Percentiles rank a stretch among this genome's conserved stretches.
phyloP scores from a whole-genome alignment of 2,113 vertebrate genomes.

The Microcebus lehilahytsara region DNA sequence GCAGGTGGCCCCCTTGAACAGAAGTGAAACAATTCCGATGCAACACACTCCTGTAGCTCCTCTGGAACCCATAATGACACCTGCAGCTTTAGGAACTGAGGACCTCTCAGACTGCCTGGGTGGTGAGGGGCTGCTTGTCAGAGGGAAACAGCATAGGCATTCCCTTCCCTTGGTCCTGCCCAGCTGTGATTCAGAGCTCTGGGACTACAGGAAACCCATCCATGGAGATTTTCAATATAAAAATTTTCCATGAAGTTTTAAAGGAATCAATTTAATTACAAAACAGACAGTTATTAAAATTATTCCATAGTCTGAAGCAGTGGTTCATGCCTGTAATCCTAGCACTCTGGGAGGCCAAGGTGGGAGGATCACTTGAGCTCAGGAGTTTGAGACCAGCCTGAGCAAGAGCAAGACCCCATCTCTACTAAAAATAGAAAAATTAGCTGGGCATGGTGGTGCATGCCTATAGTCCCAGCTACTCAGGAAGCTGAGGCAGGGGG shows the following conservation, averaged over 20 bases:
- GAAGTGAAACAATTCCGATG: neutral
- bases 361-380: too few relatives aligned
- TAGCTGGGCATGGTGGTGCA: too few relatives aligned
- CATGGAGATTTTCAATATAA: neutral
- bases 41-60: neutral
- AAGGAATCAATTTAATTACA: neutral
- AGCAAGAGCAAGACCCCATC: too few relatives aligned
- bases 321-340: too few relatives aligned
- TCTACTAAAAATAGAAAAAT: too few relatives aligned
- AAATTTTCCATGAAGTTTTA: neutral
- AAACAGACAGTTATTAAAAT: neutral
- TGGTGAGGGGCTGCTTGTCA: neutral
- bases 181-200: neutral
- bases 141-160: neutral
- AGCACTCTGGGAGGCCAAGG: too few relatives aligned
- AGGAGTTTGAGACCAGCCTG: too few relatives aligned
- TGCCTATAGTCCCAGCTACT: too few relatives aligned
- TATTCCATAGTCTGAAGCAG: too few relatives aligned
- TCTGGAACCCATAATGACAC: neutral
- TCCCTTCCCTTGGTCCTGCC: neutral
- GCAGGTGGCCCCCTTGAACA: conserved; percentile 69
- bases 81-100: neutral
- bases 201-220: neutral
- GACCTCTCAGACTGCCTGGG: neutral
- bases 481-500: too few relatives aligned